phyloP scores from a whole-genome alignment of 2,113 vertebrate genomes.

The Gopherus evgoodei region DNA sequence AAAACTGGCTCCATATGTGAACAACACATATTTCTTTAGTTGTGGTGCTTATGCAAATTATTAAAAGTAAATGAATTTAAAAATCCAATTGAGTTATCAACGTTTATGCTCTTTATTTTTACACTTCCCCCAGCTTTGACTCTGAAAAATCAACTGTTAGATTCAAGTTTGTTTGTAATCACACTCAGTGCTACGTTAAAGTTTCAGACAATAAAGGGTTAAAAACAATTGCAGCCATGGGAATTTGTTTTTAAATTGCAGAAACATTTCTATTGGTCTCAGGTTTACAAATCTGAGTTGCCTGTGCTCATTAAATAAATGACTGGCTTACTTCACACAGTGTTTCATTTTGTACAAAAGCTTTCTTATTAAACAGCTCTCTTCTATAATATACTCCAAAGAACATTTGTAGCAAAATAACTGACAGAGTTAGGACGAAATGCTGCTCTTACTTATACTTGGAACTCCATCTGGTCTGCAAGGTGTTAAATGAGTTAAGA shows the following conservation, averaged over 20 bases:
- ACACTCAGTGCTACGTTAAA: not conserved
- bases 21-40: slow-evolving; percentile 23
- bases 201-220: slow-evolving; percentile 18
- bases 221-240: not conserved
- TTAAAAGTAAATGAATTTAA: slow-evolving; percentile 12
- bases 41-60: slow-evolving; percentile 24
- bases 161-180: not conserved
- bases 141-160: not conserved
- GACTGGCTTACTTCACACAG: not conserved
- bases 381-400: not conserved
- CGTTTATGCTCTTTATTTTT: not conserved
- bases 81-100: not conserved
- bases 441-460: not conserved
- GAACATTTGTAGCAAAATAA: not conserved
- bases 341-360: not conserved
- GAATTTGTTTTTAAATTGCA: not conserved
- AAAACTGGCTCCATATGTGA: slow-evolving; percentile 42
- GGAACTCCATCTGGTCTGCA: accelerated
- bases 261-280: not conserved
- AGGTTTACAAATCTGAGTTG: not conserved
- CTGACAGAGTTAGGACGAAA: accelerated
- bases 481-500: slow-evolving; percentile 4
- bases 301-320: not conserved
- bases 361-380: not conserved
- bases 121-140: not conserved